Percentiles rank a stretch among this genome's conserved stretches.
Conservation (phyloP, 2,888 invertebrate species). For the Aspidapion aeneum region DNA sequence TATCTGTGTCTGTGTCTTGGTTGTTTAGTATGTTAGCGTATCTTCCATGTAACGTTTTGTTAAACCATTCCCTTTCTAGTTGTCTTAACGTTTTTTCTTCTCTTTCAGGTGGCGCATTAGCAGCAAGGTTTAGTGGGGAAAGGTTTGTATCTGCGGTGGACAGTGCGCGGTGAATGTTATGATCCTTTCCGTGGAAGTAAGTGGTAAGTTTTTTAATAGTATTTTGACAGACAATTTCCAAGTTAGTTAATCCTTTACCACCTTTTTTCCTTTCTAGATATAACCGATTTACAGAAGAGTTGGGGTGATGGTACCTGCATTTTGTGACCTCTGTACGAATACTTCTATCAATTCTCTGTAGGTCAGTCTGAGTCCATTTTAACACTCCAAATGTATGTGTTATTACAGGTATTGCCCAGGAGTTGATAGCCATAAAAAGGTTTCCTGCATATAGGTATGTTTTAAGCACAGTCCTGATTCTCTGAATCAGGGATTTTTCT, state of each 20-base stretch:
- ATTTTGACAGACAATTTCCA: too few species aligned
- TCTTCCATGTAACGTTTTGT: too few species aligned
- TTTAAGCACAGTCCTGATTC: background rate
- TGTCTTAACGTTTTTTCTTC: too few species aligned
- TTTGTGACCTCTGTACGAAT: background rate
- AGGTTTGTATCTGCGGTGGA: too few species aligned
- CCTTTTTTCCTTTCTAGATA: background rate
- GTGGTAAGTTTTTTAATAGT: too few species aligned
- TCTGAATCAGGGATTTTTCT: background rate
- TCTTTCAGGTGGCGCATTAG: too few species aligned
- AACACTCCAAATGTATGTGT: background rate
- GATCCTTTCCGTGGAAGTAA: too few species aligned
- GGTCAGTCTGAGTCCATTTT: background rate
- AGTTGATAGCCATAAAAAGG: background rate
- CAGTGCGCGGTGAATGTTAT: too few species aligned
- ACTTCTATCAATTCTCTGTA: background rate
- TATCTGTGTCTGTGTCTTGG: too few species aligned
- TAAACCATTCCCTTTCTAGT: too few species aligned
- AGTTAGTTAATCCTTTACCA: background rate
- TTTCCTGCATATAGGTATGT: background rate
- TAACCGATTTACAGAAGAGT: background rate
- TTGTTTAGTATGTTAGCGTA: too few species aligned
- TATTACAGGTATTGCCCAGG: background rate
- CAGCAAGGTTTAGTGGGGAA: too few species aligned
- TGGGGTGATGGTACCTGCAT: background rate